Evolutionary conservation across 2,888 invertebrate species (phyloP), one percentile per base, ranked within the genome.

Genomic region (Pogonocherus hispidulus): DNA sequence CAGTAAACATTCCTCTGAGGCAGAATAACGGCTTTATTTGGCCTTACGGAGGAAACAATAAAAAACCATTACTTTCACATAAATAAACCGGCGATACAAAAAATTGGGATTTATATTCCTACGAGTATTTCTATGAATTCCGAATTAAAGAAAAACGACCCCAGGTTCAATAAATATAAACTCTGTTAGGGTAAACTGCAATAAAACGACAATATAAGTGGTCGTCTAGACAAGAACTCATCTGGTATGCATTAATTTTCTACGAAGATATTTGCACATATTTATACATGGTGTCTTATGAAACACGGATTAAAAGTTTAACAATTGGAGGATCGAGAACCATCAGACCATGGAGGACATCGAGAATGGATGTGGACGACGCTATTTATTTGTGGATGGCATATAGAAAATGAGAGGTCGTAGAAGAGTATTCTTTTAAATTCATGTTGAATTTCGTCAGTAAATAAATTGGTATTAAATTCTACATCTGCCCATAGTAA

Each of bases 201-300:
- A 55, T 55, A 55, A 55, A 55, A 55, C 20, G 35, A 37, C 35
- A 55, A 22, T 55, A 55, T 55, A 55, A 55, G 55, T 37, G 55
- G 55, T 41, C 37, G 55, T 55, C 55, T 55, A 55, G 55, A 55
- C 55, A 14, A 14, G 35, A 37, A 35, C 27, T 55, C 55, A 55
- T 55, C 37, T 55, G 37, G 37, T 55, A 55, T 55, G 55, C 55
- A 55, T 55, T 55, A 55, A 55, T 55, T 55, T 41, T 41, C 55
- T 11, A 35, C 37, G 37, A 55, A 37, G 55, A 37, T 55, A 55
- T 55, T 55, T 37, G 55, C 55, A 32, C 52, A 55, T 55, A 35
- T 55, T 55, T 41, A 35, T 55, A 55, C 20, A 37, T 9, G 37
- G 41, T n/a, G 41, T 32, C 32, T n/a, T n/a, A n/a, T n/a, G n/a